Evolutionary conservation across 2,113 vertebrate genomes (phyloP).

Genomic region (Pseudorhombus dupliciocellatus): DNA sequence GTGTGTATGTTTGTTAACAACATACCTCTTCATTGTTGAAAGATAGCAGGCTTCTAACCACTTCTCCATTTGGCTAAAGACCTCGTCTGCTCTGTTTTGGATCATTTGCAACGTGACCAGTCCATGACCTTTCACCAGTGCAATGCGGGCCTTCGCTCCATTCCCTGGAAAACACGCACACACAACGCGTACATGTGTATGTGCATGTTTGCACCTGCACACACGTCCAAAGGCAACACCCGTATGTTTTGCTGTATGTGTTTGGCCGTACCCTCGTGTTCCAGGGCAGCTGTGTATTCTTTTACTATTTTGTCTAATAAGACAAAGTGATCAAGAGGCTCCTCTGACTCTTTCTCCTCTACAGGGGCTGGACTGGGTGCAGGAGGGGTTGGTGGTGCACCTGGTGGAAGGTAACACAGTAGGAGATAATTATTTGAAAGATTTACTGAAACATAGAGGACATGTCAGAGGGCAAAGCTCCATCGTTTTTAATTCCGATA

Average conservation of each 20-base stretch:
- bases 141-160: conserved; percentile 80
- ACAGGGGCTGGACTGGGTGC: conserved; percentile 33
- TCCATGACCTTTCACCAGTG: conserved; percentile 85
- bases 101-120: conserved; percentile 78
- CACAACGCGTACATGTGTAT: not conserved
- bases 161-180: conserved; percentile 73
- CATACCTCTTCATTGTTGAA: conserved; percentile 87
- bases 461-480: not conserved
- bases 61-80: conserved; percentile 83
- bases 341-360: conserved; percentile 67
- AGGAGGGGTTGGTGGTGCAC: conserved; percentile 45
- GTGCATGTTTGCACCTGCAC: not conserved
- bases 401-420: conserved; percentile 14
- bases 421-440: not conserved
- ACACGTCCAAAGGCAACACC: too few relatives aligned
- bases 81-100: conserved; percentile 75
- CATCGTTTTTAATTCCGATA: not conserved
- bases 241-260: not conserved
- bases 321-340: conserved; percentile 60
- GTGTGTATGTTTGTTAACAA: not conserved
- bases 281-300: conserved; percentile 84
- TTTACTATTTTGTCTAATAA: conserved; percentile 77
- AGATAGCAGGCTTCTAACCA: conserved; percentile 83
- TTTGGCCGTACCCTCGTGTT: conserved; percentile 84
- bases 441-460: not conserved